These are phyloP conservation scores for Eristalis tenax DNA, from an alignment of 2,888 invertebrate species.

Conservation along the genomic window DNA sequence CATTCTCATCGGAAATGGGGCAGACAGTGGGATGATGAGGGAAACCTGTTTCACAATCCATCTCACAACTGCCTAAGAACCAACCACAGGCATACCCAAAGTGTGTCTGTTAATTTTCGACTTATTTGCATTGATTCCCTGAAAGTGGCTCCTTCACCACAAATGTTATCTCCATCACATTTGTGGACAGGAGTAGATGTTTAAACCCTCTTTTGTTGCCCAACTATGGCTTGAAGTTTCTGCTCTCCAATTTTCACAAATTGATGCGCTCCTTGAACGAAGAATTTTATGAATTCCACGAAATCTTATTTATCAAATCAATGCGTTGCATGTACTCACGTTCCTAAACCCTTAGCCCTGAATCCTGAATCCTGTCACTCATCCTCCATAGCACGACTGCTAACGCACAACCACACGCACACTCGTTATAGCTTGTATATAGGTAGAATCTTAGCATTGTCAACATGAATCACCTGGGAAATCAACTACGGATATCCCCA, in stretches of 20 bases:
- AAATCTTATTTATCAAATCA: neutral
- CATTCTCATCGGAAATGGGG: too few species aligned
- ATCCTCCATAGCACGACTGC: neutral
- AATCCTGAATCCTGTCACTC: neutral
- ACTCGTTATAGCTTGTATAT: slow-evolving; percentile 13
- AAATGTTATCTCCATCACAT: neutral
- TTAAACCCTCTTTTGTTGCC: neutral
- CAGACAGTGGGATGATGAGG: too few species aligned
- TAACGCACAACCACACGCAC: neutral
- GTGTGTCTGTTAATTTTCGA: too few species aligned
- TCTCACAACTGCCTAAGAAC: too few species aligned
- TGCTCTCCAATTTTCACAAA: too few species aligned
- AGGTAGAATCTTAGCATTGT: slow-evolving; percentile 24
- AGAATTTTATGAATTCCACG: neutral
- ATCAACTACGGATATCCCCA: slow-evolving; percentile 36
- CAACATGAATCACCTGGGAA: slow-evolving; percentile 51
- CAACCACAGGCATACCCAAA: too few species aligned
- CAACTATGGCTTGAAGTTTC: too few species aligned
- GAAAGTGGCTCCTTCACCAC: neutral
- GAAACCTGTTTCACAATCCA: too few species aligned
- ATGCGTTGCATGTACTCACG: neutral
- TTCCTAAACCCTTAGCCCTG: neutral
- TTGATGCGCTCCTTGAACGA: too few species aligned
- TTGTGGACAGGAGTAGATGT: neutral
- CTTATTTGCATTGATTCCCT: neutral